phyloP scores from a whole-genome alignment of 2,113 vertebrate species.

The Pangasianodon hypophthalmus region DNA sequence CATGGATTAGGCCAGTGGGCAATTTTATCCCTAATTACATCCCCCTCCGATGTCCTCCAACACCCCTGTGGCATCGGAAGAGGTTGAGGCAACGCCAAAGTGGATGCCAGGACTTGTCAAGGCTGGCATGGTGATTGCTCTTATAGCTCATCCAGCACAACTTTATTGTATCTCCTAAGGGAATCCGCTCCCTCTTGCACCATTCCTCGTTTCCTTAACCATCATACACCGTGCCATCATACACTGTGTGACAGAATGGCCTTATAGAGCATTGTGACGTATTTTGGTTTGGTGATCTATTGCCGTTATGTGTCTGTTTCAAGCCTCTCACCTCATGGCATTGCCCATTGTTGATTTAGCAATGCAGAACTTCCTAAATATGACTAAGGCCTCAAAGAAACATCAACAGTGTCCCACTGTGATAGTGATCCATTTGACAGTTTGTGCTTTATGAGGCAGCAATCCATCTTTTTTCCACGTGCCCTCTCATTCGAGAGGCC shows the following conservation, averaged over 20 bases:
- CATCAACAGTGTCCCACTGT: conserved; percentile 21
- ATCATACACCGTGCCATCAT: conserved; percentile 57
- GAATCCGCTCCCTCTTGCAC: conserved; percentile 57
- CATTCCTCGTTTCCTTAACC: conserved; percentile 20
- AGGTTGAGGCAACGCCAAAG: conserved; percentile 64
- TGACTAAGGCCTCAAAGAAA: conserved; percentile 30
- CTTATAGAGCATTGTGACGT: conserved; percentile 6
- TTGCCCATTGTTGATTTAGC: conserved; percentile 22
- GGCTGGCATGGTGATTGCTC: conserved; percentile 62
- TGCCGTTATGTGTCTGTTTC: conserved; percentile 46
- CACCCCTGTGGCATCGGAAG: conserved; percentile 60
- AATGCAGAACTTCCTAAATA: conserved; percentile 26
- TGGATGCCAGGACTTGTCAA: conserved; percentile 69
- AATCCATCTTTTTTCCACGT: conserved; percentile 45
- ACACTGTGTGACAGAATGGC: conserved; percentile 62
- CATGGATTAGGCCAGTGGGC: conserved; percentile 66
- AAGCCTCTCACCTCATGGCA: background rate
- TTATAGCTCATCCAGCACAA: conserved; percentile 61
- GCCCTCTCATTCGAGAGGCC: conserved; percentile 45
- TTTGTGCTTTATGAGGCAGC: conserved; percentile 36
- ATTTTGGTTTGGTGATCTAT: conserved; percentile 70
- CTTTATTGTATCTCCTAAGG: conserved; percentile 72
- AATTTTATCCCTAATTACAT: conserved; percentile 68
- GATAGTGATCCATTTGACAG: conserved; percentile 39
- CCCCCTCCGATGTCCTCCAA: conserved; percentile 65